Conservation (phyloP, 1,140 invertebrate species). For the Oscheius sp. region DNA sequence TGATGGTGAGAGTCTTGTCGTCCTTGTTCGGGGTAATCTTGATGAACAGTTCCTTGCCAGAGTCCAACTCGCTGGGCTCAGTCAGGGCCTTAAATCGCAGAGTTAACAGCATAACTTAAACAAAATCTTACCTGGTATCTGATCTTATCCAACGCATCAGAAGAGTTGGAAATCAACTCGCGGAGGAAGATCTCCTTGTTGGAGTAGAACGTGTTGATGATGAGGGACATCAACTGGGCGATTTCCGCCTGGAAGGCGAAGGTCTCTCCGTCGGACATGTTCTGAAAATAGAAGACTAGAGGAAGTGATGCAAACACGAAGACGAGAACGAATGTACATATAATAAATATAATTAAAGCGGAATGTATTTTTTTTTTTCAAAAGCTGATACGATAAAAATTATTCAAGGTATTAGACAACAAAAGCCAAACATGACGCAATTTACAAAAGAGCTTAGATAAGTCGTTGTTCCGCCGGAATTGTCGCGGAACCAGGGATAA, state of each 20-base stretch:
- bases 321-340: too few relatives aligned
- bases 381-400: too few relatives aligned
- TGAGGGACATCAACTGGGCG: conserved; percentile 89
- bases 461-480: too few relatives aligned
- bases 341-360: too few relatives aligned
- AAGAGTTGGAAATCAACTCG: conserved; percentile 87
- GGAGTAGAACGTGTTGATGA: conserved; percentile 99
- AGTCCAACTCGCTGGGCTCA: conserved; percentile 79
- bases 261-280: conserved; percentile 64
- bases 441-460: too few relatives aligned
- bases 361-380: too few relatives aligned
- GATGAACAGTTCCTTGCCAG: conserved; percentile 82
- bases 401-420: too few relatives aligned
- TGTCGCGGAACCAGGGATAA: too few relatives aligned
- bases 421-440: too few relatives aligned
- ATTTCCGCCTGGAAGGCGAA: conserved; percentile 89
- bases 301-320: too few relatives aligned
- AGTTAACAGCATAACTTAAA: too few relatives aligned
- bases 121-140: conserved; percentile 71
- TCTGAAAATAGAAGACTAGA: not conserved
- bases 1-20: conserved; percentile 81
- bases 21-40: conserved; percentile 86
- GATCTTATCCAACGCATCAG: conserved; percentile 74
- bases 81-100: conserved; percentile 74
- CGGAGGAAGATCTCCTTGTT: conserved; percentile 99